Conservation (phyloP, 2,888 invertebrate genomes). For the Lampropteryx suffumata region DNA sequence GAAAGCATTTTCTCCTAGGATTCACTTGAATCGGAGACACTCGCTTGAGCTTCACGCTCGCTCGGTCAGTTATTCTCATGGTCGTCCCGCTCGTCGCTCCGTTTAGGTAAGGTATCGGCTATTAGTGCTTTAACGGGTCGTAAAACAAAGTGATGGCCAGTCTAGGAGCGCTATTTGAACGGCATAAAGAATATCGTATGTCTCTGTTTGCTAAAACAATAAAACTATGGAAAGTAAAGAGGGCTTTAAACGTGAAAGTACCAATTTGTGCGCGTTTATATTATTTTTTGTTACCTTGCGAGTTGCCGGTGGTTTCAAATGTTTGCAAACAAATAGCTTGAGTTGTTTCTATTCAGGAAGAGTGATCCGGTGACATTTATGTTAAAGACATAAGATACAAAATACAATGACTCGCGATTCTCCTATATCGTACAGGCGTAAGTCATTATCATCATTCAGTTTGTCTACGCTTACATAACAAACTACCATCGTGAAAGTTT, state of each 20-base stretch:
- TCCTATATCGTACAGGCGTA: too few relatives aligned
- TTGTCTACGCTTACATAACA: too few relatives aligned
- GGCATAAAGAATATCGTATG: slow-evolving; percentile 46
- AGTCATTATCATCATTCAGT: too few relatives aligned
- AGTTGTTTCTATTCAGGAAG: too few relatives aligned
- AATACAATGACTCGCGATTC: too few relatives aligned
- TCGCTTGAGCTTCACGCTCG: too few relatives aligned
- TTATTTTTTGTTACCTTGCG: slow-evolving; percentile 26
- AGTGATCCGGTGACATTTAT: too few relatives aligned
- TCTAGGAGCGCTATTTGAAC: slow-evolving; percentile 38
- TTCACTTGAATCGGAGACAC: too few relatives aligned
- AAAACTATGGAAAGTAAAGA: slow-evolving; percentile 35
- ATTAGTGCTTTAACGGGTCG: slow-evolving; percentile 39
- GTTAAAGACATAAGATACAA: too few relatives aligned
- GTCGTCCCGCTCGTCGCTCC: slow-evolving; percentile 10
- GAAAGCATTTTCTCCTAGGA: too few relatives aligned
- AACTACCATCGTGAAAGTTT: too few relatives aligned
- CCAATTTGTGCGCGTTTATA: slow-evolving; percentile 31
- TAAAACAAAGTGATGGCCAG: slow-evolving; percentile 48
- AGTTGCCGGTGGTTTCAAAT: slow-evolving; percentile 20
- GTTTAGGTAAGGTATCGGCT: not conserved
- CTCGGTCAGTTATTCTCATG: too few relatives aligned
- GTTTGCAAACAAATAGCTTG: slow-evolving; percentile 15
- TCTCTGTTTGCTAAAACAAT: slow-evolving; percentile 49
- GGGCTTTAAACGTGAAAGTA: slow-evolving; percentile 33